Base-by-base conservation (phyloP, 2,888 invertebrate genomes). In the Lathronympha strigana region DNA sequence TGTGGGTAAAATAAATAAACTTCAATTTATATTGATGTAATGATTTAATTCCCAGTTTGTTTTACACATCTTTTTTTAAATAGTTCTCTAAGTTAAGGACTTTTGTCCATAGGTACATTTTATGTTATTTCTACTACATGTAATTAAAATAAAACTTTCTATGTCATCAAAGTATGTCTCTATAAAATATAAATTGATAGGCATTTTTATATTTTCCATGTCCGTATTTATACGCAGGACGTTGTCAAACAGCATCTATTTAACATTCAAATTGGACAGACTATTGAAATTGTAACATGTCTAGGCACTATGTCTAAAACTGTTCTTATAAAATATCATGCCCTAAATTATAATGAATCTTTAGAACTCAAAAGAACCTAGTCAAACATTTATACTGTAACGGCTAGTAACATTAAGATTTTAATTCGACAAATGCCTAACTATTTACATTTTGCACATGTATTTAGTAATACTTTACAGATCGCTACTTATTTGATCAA, bases 381-480 rank as follows among this genome's bases (percentile, higher is more conserved):
- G 25, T 55, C n/a, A 43, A 57, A 45, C 21, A 19, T 63, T 28
- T 49, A 43, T 33, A 58, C 40, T 19, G 55, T 47, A 60, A 38
- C 17, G 25, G 43, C 51, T 63, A 63, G 31, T 57, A 33, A 51
- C 51, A 68, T 53, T 64, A 63, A 69, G 72, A 72, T 67, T 68
- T 67, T 68, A 71, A 70, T 73, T 70, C 71, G 73, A 72, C 72
- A 69, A 76, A 75, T 73, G 73, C 74, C 53, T 61, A 62, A 55
- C 53, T 66, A 61, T 54, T 66, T 53, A 55, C 61, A 72, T 69
- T 74, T 78, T 77, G 36, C 78, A 83, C 79, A 81, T 76, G 74
- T 71, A 79, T 80, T 23, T 87, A 86, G 78, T 88, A 87, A 87
- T 88, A 88, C 86, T 86, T 82, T 81, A 83, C 74, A 83, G 82